Evolutionary conservation across 2,797 vertebrate genomes (phyloP), one percentile per base, ranked within the genome.

Genomic region (Crocodylus rhombifer): DNA sequence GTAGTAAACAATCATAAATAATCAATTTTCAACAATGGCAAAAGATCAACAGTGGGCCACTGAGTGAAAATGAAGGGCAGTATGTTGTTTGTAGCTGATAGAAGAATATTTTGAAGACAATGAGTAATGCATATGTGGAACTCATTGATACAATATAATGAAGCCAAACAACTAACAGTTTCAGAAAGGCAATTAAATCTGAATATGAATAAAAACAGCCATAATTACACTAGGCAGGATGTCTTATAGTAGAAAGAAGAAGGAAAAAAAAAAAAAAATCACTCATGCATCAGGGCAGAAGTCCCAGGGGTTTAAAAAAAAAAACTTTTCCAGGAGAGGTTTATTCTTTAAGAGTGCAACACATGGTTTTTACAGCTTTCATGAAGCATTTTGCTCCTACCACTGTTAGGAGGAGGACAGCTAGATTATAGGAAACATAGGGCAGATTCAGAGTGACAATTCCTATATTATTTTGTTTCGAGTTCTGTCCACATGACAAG

Each of bases 191-290:
- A 71, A 71, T 36, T 71, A 14, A 11, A 42, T 3, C 20, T 69
- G 65, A 6, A 33, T 69, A 69, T 33, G 65, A 12, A 69, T 21
- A n/a, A 77, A 13, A 64, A 79, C 58, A 2, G 75, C 74, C 26
- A 5, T 3, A 80, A 25, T 57, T 25, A 25, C 4, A 75, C 0
- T 0, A 9, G 13, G 20, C 30, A 75, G 28, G 23, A 33, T 7
- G 5, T 21, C 81, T 84, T 62, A n/a, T 74, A 69, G 10, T 14
- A 7, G 1, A 82, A 84, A 0, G 25, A 30, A 42, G 55, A 30
- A 36, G 33, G 6, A 5, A 36, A 51, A 51, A 51, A 51, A 42
- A 42, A 14, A 42, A 71, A 3, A 75, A 77, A 84, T 17, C 36
- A 51, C 55, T 74, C 7, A 16, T 3, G 21, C 3, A 3, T 26